Evolutionary conservation across 2,888 invertebrate genomes (phyloP), one percentile per base, ranked within the genome.

Genomic region (Limnephilus rhombicus): DNA sequence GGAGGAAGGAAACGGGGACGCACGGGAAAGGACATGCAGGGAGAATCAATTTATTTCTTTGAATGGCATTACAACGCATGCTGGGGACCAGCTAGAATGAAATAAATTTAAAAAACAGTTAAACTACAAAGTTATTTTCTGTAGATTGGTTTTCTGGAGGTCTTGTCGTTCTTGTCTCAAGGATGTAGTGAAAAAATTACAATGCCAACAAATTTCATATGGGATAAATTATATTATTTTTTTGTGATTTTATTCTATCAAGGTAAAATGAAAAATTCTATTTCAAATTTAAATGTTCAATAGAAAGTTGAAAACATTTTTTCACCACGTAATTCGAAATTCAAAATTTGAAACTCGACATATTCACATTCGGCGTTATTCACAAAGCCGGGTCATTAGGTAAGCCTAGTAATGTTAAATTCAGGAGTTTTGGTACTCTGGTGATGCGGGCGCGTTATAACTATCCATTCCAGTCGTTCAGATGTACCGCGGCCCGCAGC

Each of bases 381-480:
- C 68, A 68, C 68, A 68, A 68, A 68, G 68, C 68, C 68, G 68
- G 68, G 68, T 68, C 24, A 68, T 68, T 68, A 68, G 68, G 68
- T 5, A 24, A 9, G 68, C 11, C 68, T 68, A 68, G 68, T 68
- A 68, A 24, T 68, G 24, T 68, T 24, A 68, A 68, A 68, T 68
- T 68, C 24, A 68, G 68, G n/a, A 68, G 68, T 9, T 18, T 24
- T n/a, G 24, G 68, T 68, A 68, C 68, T 68, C 68, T 9, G 24
- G 68, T 68, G 68, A 68, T 68, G 68, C 24, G 68, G 68, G 68
- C 24, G 24, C 24, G 68, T 68, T 68, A 68, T 68, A 68, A 68
- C 68, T n/a, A 82, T 82, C 82, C 82, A 82, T 82, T 82, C 82
- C 34, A 82, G 82, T 82, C 31, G 82, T 18, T 82, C 34, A 82